phyloP scores from a whole-genome alignment of 2,888 invertebrate species.

The Nemapogon koenigi region DNA sequence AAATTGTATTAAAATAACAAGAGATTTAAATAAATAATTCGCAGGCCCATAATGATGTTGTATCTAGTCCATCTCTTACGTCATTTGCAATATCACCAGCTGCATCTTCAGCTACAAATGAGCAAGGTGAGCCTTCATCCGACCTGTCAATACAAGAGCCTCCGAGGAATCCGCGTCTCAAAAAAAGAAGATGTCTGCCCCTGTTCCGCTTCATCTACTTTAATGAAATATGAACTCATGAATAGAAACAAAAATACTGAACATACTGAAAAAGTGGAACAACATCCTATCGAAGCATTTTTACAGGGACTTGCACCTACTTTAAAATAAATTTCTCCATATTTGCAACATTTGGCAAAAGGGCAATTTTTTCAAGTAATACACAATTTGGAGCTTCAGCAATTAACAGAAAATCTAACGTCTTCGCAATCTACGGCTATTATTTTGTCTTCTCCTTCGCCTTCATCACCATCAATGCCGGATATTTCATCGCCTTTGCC shows the following conservation, averaged over 20 bases:
- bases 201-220: slow-evolving; percentile 6
- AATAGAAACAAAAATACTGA: slow-evolving; percentile 8
- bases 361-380: slow-evolving; percentile 3
- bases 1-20: too few relatives aligned
- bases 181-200: slow-evolving; percentile 5
- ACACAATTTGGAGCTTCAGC: slow-evolving; percentile 6
- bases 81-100: slow-evolving; percentile 3
- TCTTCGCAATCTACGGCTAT: slow-evolving; percentile 7
- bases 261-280: too few relatives aligned
- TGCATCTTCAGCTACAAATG: slow-evolving; percentile 3
- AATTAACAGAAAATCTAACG: too few relatives aligned
- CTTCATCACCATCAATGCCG: slow-evolving; percentile 9
- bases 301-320: too few relatives aligned
- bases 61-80: slow-evolving; percentile 1
- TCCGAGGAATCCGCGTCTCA: slow-evolving; percentile 2
- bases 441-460: slow-evolving; percentile 10
- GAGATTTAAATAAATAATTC: too few relatives aligned
- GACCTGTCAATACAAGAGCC: slow-evolving; percentile 2
- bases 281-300: too few relatives aligned
- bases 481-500: slow-evolving; percentile 6
- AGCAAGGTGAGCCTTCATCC: slow-evolving; percentile 3
- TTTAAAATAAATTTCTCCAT: slow-evolving; percentile 2
- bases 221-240: slow-evolving; percentile 8
- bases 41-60: neutral
- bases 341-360: too few relatives aligned